Conservation (phyloP, 2,113 vertebrate genomes). For the human (Homo sapiens) region DNA sequence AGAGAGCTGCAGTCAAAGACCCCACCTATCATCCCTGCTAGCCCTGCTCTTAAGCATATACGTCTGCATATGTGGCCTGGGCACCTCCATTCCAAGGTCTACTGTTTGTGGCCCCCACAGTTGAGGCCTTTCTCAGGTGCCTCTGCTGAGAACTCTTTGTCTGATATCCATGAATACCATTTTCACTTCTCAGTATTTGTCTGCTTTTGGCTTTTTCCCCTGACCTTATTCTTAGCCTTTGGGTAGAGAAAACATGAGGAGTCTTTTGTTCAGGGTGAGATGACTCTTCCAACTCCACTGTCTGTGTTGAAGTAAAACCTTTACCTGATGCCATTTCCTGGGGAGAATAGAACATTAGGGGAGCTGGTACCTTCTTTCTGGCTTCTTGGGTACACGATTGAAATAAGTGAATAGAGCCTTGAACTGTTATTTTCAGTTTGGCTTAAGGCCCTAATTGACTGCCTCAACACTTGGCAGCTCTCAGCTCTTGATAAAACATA, state of each 20-base stretch:
- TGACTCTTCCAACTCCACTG: not conserved
- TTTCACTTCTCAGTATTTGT: not conserved
- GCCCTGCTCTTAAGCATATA: not conserved
- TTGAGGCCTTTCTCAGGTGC: not conserved
- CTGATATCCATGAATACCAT: no score
- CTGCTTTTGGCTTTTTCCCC: not conserved
- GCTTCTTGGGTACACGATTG: not conserved
- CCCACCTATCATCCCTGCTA: accelerated
- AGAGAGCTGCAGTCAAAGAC: not conserved
- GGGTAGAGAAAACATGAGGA: not conserved
- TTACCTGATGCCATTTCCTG: not conserved
- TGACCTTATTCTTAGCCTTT: not conserved
- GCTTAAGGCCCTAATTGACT: not conserved
- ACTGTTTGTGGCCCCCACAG: not conserved
- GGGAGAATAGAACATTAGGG: not conserved
- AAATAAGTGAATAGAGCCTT: not conserved
- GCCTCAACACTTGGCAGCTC: not conserved
- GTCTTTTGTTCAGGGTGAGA: not conserved
- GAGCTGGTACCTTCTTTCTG: not conserved
- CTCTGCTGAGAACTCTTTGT: not conserved
- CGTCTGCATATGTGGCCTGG: not conserved
- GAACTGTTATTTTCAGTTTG: not conserved
- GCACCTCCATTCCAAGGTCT: not conserved
- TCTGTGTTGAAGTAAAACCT: not conserved
- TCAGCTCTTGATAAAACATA: not conserved